Base-by-base conservation (phyloP, 2,888 invertebrate genomes). In the Tricholauxania praeusta region DNA sequence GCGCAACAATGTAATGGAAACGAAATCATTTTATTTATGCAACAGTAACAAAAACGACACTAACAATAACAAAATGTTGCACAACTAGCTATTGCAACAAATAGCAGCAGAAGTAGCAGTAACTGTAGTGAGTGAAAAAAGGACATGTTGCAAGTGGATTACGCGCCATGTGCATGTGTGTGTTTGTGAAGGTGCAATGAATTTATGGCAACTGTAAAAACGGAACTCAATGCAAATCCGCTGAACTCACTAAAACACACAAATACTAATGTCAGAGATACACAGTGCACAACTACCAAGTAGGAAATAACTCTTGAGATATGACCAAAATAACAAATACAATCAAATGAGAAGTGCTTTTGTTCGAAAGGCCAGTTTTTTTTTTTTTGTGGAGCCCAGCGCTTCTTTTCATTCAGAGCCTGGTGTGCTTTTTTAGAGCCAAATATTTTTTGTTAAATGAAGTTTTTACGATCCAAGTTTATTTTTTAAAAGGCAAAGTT, bases 1-100 rank as follows among this genome's bases (percentile, higher is more conserved):
- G 57, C 6, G 47, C 17, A 62, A 62, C 12, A 39, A n/a, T 12
- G 17, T 14, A 57, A 28, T 19, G 57, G 53, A 2, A 64, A 49
- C 19, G 49, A 49, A 64, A 49, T 55, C 49, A 63, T 63, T 72
- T 72, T 72, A 72, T 74, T 74, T 74, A 72, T 74, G 69, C 72
- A 72, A 53, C 57, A 72, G 64, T 19, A 64, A 68, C 51, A 63
- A n/a, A 47, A 57, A 63, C 70, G 55, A 52, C 62, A 66, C 67
- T 53, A 48, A 52, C 6, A 48, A 66, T 48, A 67, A 55, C 49
- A 66, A 67, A 52, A 65, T 65, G 51, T 19, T 47, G 32, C 51
- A 59, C n/a, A 70, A n/a, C 63, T 15, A 28, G 17, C 47, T 47
- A 28, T 28, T 47, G 47, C 47, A 64, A 65, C 66, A 28, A 59